phyloP scores from a whole-genome alignment of 2,888 invertebrate genomes.

The Terebella lapidaria region DNA sequence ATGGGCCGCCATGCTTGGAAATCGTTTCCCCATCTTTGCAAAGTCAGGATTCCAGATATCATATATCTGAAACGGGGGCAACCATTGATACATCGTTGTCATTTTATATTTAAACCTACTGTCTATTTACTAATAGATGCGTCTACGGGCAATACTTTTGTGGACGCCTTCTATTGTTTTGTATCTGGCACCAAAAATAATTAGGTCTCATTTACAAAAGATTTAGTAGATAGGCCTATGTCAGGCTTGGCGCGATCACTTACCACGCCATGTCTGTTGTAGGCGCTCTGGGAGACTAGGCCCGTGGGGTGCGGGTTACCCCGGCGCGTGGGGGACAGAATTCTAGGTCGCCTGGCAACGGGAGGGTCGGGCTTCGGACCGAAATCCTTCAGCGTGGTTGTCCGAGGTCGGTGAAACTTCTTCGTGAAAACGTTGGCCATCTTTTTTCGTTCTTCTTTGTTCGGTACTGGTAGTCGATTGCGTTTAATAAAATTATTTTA shows the following conservation, averaged over 20 bases:
- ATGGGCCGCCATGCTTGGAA: not conserved
- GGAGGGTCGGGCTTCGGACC: not conserved
- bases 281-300: slow-evolving; percentile 14
- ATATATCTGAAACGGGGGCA: not conserved
- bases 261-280: slow-evolving; percentile 17
- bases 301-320: slow-evolving; percentile 19
- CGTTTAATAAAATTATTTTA: no score
- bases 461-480: no score
- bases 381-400: slow-evolving; percentile 16
- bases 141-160: no score
- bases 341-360: not conserved
- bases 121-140: not conserved
- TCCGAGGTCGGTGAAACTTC: slow-evolving; percentile 13
- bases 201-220: not conserved
- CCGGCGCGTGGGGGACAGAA: slow-evolving; percentile 17
- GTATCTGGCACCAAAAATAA: not conserved
- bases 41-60: not conserved
- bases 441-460: no score
- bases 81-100: not conserved
- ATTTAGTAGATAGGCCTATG: no score
- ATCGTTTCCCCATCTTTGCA: not conserved
- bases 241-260: not conserved
- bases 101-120: not conserved
- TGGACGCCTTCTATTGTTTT: no score
- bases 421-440: slow-evolving; percentile 21